Conservation (phyloP, 2,113 vertebrate genomes). For the Furnarius figulus region DNA sequence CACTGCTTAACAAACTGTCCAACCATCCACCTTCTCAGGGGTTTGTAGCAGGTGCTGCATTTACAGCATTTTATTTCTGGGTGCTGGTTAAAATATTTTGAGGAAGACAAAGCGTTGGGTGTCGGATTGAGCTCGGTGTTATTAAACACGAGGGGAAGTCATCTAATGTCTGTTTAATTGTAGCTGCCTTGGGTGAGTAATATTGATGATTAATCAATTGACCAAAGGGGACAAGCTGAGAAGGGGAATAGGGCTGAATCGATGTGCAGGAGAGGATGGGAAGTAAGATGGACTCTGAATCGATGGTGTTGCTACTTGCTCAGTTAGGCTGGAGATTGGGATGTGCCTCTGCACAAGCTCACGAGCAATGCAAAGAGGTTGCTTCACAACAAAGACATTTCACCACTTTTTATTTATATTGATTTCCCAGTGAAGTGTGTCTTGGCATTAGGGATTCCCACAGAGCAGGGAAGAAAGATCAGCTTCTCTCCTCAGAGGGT, state of each 20-base stretch:
- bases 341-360: slow-evolving; percentile 54
- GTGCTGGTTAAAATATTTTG: background rate
- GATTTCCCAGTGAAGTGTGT: slow-evolving; percentile 73
- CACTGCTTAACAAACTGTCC: background rate
- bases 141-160: slow-evolving; percentile 17
- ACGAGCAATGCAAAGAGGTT: slow-evolving; percentile 23
- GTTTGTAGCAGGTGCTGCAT: background rate
- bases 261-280: slow-evolving; percentile 8
- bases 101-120: background rate
- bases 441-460: slow-evolving; percentile 69
- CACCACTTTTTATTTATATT: slow-evolving; percentile 71
- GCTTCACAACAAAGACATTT: slow-evolving; percentile 71
- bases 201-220: slow-evolving; percentile 65
- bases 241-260: slow-evolving; percentile 36
- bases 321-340: slow-evolving; percentile 22
- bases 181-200: slow-evolving; percentile 39
- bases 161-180: slow-evolving; percentile 57
- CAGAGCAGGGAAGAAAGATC: slow-evolving; percentile 58
- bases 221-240: slow-evolving; percentile 44
- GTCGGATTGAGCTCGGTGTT: background rate
- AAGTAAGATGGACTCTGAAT: slow-evolving; percentile 49
- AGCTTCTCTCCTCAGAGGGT: slow-evolving; percentile 49
- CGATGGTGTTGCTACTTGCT: slow-evolving; percentile 43
- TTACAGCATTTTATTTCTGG: background rate
- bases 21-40: background rate